Evolutionary conservation across 2,113 vertebrate genomes (phyloP).

Genomic region (Sturnus vulgaris): DNA sequence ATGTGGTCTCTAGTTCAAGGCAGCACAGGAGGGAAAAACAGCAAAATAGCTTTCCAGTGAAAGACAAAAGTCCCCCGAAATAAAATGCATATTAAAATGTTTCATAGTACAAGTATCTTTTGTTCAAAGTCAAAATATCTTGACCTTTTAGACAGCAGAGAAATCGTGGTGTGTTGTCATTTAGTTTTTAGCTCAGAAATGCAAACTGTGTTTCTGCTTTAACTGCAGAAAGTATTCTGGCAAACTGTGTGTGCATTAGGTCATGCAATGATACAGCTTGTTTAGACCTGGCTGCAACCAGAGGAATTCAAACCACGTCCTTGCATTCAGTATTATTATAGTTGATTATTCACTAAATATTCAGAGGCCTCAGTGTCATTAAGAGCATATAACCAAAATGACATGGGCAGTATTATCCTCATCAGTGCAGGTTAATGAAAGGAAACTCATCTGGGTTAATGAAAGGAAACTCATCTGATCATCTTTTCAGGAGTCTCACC

Average conservation of each 20-base stretch:
- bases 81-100: not conserved
- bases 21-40: not conserved
- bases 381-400: constrained; percentile 27
- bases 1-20: not conserved
- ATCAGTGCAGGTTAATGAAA: constrained; percentile 59
- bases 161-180: not conserved
- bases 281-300: not conserved
- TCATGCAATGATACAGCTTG: not conserved
- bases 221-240: not conserved
- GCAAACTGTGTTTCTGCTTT: not conserved
- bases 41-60: not conserved
- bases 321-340: not conserved
- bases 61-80: not conserved
- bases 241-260: not conserved
- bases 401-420: constrained; percentile 10
- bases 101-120: not conserved
- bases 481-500: not conserved
- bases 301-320: not conserved
- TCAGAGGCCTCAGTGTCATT: constrained; percentile 11
- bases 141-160: not conserved
- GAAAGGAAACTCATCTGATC: constrained; percentile 49
- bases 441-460: constrained; percentile 59
- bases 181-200: not conserved
- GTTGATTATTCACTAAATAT: constrained; percentile 56
- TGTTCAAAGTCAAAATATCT: not conserved